Percentiles rank a stretch among this genome's conserved stretches.
These are phyloP conservation scores for Sympetrum striolatum DNA, from an alignment of 2,888 invertebrate species.

Conservation along the genomic window DNA sequence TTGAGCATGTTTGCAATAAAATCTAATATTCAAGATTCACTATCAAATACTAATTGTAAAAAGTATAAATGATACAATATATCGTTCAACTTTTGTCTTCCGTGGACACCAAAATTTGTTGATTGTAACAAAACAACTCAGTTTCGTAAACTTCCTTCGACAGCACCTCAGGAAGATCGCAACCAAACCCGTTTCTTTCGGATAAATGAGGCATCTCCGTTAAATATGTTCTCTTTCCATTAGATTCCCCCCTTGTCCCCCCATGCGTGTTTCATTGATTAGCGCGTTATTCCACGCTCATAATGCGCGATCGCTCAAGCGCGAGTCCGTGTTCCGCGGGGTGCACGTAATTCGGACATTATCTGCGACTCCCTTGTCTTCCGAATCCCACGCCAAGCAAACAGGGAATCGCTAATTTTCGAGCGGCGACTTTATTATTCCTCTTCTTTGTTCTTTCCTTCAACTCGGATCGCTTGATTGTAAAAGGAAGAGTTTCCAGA, in stretches of 20 bases:
- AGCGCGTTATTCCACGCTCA: not conserved
- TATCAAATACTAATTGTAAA: too few relatives aligned
- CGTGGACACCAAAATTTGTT: too few relatives aligned
- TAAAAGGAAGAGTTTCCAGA: too few relatives aligned
- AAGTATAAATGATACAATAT: too few relatives aligned
- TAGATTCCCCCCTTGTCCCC: not conserved
- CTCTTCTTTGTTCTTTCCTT: not conserved
- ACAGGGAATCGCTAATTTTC: not conserved
- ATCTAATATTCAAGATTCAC: too few relatives aligned
- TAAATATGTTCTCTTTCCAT: not conserved
- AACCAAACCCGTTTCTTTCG: too few relatives aligned
- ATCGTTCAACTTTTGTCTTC: too few relatives aligned
- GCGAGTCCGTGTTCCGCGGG: not conserved
- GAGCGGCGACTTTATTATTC: not conserved
- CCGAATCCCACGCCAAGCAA: not conserved
- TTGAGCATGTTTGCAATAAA: too few relatives aligned
- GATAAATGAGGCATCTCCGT: not conserved
- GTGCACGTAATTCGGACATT: conserved; percentile 1
- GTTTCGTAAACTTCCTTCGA: too few relatives aligned
- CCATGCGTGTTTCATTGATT: conserved; percentile 15
- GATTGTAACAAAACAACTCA: too few relatives aligned
- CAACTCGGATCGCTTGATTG: not conserved
- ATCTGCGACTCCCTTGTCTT: not conserved
- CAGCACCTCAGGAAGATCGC: too few relatives aligned
- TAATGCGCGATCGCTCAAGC: not conserved